Conservation (phyloP, 2,888 invertebrate genomes). For the Hypomecis atomaria region DNA sequence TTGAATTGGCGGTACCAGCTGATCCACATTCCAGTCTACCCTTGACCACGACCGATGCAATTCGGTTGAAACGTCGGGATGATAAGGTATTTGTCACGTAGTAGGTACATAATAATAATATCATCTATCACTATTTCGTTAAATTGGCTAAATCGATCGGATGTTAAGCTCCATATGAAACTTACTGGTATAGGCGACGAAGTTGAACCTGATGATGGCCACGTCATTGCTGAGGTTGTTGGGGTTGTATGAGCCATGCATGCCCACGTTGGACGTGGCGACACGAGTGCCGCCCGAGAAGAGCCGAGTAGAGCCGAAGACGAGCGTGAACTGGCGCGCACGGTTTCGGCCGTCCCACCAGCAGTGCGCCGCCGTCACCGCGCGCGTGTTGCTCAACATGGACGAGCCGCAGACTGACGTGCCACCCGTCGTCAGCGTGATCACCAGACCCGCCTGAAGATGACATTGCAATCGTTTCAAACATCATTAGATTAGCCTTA, state of each 20-base stretch:
- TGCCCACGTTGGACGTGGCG: conserved; percentile 45
- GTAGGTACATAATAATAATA: too few species aligned
- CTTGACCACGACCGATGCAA: too few species aligned
- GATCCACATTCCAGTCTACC: too few species aligned
- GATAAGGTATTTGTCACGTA: too few species aligned
- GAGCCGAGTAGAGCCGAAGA: conserved; percentile 52
- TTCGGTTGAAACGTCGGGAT: too few species aligned
- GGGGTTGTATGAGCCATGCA: conserved; percentile 47
- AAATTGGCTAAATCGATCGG: not conserved
- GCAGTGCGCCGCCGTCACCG: too few species aligned
- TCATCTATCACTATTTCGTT: too few species aligned
- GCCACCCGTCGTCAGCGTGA: conserved; percentile 48
- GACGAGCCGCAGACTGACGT: conserved; percentile 54
- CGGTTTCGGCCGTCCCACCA: conserved; percentile 47
- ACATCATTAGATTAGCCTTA: too few species aligned
- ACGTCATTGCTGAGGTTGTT: conserved; percentile 49
- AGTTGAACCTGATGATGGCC: conserved; percentile 44
- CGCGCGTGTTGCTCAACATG: conserved; percentile 50
- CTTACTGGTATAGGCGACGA: conserved; percentile 52
- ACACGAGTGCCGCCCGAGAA: conserved; percentile 52
- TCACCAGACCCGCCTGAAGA: conserved; percentile 50
- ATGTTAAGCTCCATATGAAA: not conserved
- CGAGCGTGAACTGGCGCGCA: conserved; percentile 56
- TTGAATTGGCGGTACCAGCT: too few species aligned
- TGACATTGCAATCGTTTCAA: not conserved